Evolutionary conservation across 2,888 invertebrate genomes (phyloP), one percentile per base, ranked within the genome.

Genomic region (Eupithecia abbreviata): DNA sequence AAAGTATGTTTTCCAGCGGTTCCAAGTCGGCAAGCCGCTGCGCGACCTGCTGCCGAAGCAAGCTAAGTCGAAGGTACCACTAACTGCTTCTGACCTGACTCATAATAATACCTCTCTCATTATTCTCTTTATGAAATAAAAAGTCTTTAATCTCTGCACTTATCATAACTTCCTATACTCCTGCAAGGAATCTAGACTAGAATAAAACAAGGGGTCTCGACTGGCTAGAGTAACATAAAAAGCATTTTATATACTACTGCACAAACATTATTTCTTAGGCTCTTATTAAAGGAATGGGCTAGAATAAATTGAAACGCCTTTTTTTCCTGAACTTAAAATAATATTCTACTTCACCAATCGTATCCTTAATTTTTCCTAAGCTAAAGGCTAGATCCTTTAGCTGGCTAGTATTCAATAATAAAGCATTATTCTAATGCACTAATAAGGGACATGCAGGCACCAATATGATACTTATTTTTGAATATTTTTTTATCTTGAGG

Each of bases 1-100:
- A 84, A 83, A 83, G 82, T 83, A 82, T 85, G 83, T 92, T 90
- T 94, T 94, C 87, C 94, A 94, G 94, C 93, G 93, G 82, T 88
- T 93, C 86, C 87, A 85, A 82, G 87, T 83, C 79, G 88, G 88
- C 83, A 86, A 87, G 79, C 85, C 88, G 88, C 91, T 93, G 88
- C 92, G 94, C 42, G 85, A 83, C 71, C 89, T 87, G 86, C 91
- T 94, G 89, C 93, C 93, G 49, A 55, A 78, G 67, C 81, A 79
- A 80, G 91, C 92, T 86, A 91, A 90, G 86, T 86, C 83, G 85
- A 93, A 93, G 94, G 94, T 94, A 86, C 70, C 67, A 45, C 72
- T 69, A 69, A 69, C 69, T 68, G 66, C 42, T 43, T 45, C 43
- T n/a, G 15, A 45, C 43, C 43, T n/a, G 15, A 45, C 43, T 43